phyloP scores from a whole-genome alignment of 1,140 invertebrate species.

The Diorhabda carinulata region DNA sequence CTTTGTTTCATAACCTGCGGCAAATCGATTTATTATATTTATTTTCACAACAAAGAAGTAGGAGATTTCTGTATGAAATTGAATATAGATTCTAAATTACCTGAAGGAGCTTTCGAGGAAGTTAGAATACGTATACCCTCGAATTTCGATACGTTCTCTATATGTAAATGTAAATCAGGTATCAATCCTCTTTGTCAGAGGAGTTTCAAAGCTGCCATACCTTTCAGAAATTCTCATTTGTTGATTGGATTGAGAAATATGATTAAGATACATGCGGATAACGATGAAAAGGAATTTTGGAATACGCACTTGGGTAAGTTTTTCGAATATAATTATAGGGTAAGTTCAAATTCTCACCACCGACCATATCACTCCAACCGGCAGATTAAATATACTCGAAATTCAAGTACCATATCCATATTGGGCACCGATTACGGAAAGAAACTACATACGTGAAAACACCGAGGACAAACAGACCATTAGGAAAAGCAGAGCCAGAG shows the following conservation, averaged over 20 bases:
- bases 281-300: slow-evolving; percentile 28
- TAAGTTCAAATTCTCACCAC: too few species aligned
- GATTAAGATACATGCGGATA: slow-evolving; percentile 21
- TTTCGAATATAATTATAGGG: not conserved
- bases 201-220: slow-evolving; percentile 28
- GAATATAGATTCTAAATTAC: not conserved
- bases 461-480: too few species aligned
- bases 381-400: too few species aligned
- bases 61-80: slow-evolving; percentile 39
- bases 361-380: too few species aligned
- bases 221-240: slow-evolving; percentile 31
- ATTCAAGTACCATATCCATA: too few species aligned
- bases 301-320: slow-evolving; percentile 24
- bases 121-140: slow-evolving; percentile 25
- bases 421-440: too few species aligned
- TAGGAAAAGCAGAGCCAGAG: too few species aligned
- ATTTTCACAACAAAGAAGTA: slow-evolving; percentile 31
- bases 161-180: slow-evolving; percentile 9
- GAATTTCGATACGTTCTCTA: slow-evolving; percentile 10
- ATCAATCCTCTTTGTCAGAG: slow-evolving; percentile 27
- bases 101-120: slow-evolving; percentile 7
- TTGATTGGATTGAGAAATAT: slow-evolving; percentile 29
- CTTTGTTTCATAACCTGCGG: slow-evolving; percentile 22
- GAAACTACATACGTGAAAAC: too few species aligned
- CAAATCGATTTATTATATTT: slow-evolving; percentile 19